Evolutionary conservation across 2,113 vertebrate genomes (phyloP).

Genomic region (Lanius ludovicianus): DNA sequence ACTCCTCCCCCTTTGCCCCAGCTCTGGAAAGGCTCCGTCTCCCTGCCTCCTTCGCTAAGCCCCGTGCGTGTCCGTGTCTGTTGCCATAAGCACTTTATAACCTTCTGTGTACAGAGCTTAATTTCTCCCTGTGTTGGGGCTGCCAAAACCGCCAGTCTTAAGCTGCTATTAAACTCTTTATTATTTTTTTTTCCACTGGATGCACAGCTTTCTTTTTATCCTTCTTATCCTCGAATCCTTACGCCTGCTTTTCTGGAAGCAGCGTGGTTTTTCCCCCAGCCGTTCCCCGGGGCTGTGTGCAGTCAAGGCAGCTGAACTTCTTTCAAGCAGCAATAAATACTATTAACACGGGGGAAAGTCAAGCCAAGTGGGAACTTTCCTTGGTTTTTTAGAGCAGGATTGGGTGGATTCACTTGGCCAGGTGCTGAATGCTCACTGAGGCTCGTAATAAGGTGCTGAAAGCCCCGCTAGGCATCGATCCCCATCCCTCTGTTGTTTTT

Average conservation of each 20-base stretch:
- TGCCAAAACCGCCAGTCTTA: constrained; percentile 7
- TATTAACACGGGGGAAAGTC: not conserved
- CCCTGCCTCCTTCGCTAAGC: not conserved
- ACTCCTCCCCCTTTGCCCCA: not conserved
- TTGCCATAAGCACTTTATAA: constrained; percentile 34
- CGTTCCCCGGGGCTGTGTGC: fast-evolving
- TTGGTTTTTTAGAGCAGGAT: not conserved
- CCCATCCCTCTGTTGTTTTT: not conserved
- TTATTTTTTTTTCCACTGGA: not conserved
- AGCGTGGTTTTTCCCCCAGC: not conserved
- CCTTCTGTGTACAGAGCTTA: constrained; percentile 30
- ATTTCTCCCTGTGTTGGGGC: not conserved
- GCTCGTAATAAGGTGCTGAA: not conserved
- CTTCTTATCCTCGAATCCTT: not conserved
- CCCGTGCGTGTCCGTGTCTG: not conserved
- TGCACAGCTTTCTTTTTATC: not conserved
- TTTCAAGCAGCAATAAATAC: not conserved
- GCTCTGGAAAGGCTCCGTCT: not conserved
- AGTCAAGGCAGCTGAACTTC: not conserved
- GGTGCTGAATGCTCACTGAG: not conserved
- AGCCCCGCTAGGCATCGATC: not conserved
- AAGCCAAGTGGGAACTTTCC: not conserved
- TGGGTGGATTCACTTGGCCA: not conserved
- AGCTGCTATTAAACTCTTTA: constrained; percentile 11
- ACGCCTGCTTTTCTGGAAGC: not conserved